phyloP scores from a whole-genome alignment of 2,888 invertebrate species.

The Gnatocerus cornutus region DNA sequence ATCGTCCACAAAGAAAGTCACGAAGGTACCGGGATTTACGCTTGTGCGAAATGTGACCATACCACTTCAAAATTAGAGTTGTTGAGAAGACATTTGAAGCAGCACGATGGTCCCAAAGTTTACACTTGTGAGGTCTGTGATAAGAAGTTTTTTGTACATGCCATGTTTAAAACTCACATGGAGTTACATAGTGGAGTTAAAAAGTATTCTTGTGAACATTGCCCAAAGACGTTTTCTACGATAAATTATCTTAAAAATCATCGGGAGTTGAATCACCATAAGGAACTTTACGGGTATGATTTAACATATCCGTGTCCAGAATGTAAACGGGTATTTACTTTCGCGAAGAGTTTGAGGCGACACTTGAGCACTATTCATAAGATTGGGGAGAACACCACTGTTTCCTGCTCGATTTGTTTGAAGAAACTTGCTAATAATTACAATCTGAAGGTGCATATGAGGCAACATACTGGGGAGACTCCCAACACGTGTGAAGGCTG shows the following conservation, averaged over 20 bases:
- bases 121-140: conserved; percentile 62
- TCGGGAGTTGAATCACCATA: conserved; percentile 63
- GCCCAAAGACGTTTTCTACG: conserved; percentile 63
- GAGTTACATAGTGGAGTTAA: conserved; percentile 64
- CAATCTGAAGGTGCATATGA: conserved; percentile 65
- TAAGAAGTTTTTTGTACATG: conserved; percentile 60
- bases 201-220: conserved; percentile 63
- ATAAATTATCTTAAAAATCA: conserved; percentile 62
- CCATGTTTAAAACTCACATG: conserved; percentile 61
- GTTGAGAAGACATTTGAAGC: conserved; percentile 55
- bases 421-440: conserved; percentile 64
- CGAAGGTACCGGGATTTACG: background rate
- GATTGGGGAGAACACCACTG: conserved; percentile 60
- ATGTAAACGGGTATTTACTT: conserved; percentile 62
- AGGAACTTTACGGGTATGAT: conserved; percentile 62
- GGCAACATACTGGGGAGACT: conserved; percentile 63
- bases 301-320: conserved; percentile 60
- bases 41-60: conserved; percentile 5
- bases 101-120: conserved; percentile 55
- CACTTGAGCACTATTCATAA: conserved; percentile 64
- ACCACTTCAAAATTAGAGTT: conserved; percentile 25
- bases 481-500: conserved; percentile 63
- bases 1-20: conserved; percentile 18
- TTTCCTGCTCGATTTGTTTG: conserved; percentile 60
- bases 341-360: conserved; percentile 63